Evolutionary conservation across 2,888 invertebrate genomes (phyloP).

Genomic region (Odontomyia ornata): DNA sequence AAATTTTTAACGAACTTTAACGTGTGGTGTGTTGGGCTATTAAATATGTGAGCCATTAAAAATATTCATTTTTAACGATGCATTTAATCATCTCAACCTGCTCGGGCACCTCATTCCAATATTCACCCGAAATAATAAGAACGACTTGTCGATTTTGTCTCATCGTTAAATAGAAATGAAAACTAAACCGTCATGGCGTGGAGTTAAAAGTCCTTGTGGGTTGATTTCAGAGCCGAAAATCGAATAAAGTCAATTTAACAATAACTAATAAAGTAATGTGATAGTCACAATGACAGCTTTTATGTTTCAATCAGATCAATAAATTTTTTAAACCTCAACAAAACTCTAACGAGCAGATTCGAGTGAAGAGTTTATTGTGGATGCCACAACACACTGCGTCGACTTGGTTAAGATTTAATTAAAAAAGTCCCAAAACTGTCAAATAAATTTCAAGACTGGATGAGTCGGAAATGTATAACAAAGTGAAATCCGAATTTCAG

Average conservation of each 20-base stretch:
- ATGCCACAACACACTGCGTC: background rate
- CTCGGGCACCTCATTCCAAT: background rate
- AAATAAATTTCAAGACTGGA: slow-evolving; percentile 14
- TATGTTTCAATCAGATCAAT: slow-evolving; percentile 48
- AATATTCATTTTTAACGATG: background rate
- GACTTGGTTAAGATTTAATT: slow-evolving; percentile 8
- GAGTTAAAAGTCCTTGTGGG: background rate
- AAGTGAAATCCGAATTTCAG: too few relatives aligned
- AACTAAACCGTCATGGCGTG: background rate
- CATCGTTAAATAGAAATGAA: slow-evolving; percentile 6
- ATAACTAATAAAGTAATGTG: slow-evolving; percentile 46
- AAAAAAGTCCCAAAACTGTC: slow-evolving; percentile 24
- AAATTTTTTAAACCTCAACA: slow-evolving; percentile 34
- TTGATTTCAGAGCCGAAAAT: background rate
- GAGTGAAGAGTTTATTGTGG: background rate
- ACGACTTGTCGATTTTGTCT: slow-evolving; percentile 1
- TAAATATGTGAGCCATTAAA: background rate
- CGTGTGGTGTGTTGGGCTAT: background rate
- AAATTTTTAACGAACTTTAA: too few relatives aligned
- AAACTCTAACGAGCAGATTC: background rate
- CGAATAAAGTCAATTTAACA: slow-evolving; percentile 8
- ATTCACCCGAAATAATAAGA: background rate
- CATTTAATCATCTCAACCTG: slow-evolving; percentile 6
- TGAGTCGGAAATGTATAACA: background rate
- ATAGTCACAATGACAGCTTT: slow-evolving; percentile 47